Percentiles rank a stretch among this genome's conserved stretches.
These are phyloP conservation scores for Lagocephalus sceleratus DNA, from an alignment of 2,797 vertebrate genomes.

Conservation along the genomic window DNA sequence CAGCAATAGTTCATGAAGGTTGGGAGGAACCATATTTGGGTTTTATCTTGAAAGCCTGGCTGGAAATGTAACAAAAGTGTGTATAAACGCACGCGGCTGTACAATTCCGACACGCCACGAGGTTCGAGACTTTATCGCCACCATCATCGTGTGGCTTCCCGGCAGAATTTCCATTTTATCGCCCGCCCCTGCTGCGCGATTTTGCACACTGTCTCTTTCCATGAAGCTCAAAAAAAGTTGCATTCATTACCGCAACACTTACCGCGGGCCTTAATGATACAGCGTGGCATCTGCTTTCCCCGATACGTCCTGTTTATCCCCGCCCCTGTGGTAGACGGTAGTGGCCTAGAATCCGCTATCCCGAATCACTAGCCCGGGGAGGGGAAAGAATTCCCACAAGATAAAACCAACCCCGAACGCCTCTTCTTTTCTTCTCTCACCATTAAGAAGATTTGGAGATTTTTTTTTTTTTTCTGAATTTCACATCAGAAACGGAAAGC, in stretches of 20 bases:
- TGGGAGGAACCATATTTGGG: constrained; percentile 47
- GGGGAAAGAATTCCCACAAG: constrained; percentile 28
- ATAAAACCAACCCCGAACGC: constrained; percentile 35
- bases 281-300: constrained; percentile 25
- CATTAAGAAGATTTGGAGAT: neutral
- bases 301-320: constrained; percentile 49
- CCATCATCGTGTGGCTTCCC: constrained; percentile 15
- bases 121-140: constrained; percentile 33
- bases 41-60: constrained; percentile 52
- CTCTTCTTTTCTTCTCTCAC: neutral
- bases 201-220: constrained; percentile 33
- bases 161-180: constrained; percentile 25
- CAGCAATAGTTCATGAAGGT: constrained; percentile 58
- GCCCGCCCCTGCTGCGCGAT: neutral
- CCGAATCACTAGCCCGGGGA: constrained; percentile 46
- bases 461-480: no score
- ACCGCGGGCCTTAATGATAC: constrained; percentile 49
- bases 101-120: constrained; percentile 3
- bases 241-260: constrained; percentile 33
- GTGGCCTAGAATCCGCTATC: constrained; percentile 41
- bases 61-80: constrained; percentile 42
- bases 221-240: constrained; percentile 27
- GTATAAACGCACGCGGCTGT: constrained; percentile 30
- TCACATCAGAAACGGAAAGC: neutral
- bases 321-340: constrained; percentile 3